These are phyloP conservation scores for Calidris pugnax DNA, from an alignment of 2,113 vertebrate genomes.

Conservation along the genomic window DNA sequence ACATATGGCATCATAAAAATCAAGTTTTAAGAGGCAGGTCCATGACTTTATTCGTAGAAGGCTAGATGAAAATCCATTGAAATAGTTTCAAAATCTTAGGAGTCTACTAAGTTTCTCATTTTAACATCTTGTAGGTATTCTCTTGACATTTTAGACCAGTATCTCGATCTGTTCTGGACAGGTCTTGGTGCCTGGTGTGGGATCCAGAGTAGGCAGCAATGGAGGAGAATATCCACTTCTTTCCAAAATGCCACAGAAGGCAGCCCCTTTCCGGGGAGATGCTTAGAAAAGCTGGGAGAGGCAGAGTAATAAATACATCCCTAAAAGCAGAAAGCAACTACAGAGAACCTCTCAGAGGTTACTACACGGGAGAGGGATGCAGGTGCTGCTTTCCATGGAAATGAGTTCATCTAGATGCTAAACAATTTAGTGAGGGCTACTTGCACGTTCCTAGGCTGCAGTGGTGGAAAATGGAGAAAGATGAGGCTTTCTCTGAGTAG, in stretches of 20 bases:
- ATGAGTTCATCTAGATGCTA: conserved; percentile 50
- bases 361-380: neutral
- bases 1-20: neutral
- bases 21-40: neutral
- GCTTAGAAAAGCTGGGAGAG: neutral
- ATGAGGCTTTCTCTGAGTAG: neutral
- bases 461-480: conserved; percentile 20
- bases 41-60: neutral
- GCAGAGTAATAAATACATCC: neutral
- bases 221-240: neutral
- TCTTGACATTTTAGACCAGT: neutral
- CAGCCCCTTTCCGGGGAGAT: neutral
- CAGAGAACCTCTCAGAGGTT: neutral
- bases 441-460: neutral
- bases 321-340: neutral
- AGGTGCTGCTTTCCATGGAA: conserved; percentile 2
- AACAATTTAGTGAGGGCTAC: conserved; percentile 21
- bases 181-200: neutral
- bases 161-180: neutral
- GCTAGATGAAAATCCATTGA: neutral
- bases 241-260: neutral
- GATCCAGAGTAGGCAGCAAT: neutral
- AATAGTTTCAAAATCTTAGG: neutral
- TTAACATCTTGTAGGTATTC: neutral
- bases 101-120: neutral